Percentiles rank a stretch among this genome's conserved stretches.
Conservation (phyloP, 2,888 invertebrate genomes). For the Caenorhabditis sp. region DNA sequence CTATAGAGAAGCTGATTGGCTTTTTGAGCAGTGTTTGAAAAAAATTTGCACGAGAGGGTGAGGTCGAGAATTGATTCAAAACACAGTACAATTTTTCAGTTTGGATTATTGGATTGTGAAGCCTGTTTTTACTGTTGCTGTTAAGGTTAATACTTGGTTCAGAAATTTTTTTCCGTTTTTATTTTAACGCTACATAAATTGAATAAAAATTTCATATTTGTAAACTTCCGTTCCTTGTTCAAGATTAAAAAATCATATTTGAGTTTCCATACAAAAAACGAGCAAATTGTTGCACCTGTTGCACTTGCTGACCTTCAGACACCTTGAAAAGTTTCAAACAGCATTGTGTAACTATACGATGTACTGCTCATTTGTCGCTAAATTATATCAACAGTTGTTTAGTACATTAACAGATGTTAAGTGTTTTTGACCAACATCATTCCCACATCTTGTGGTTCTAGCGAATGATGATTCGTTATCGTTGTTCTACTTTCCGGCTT, state of each 20-base stretch:
- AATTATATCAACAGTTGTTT: not conserved
- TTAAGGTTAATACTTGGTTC: not conserved
- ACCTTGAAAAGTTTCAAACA: not conserved
- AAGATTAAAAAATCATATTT: too few relatives aligned
- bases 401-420: too few relatives aligned
- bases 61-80: too few relatives aligned
- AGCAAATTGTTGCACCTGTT: not conserved
- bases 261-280: too few relatives aligned
- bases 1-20: not conserved
- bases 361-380: not conserved
- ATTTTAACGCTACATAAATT: too few relatives aligned
- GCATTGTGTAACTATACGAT: not conserved
- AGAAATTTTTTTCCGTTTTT: not conserved
- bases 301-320: too few relatives aligned
- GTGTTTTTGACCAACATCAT: too few relatives aligned
- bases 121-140: not conserved
- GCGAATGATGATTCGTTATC: too few relatives aligned
- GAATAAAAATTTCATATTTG: too few relatives aligned
- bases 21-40: constrained; percentile 14
- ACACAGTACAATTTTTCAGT: not conserved
- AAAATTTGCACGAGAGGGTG: not conserved
- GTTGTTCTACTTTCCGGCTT: too few relatives aligned
- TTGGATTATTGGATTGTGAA: not conserved
- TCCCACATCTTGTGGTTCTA: too few relatives aligned
- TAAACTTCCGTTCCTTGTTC: too few relatives aligned